Evolutionary conservation across 2,113 vertebrate species (phyloP).

Genomic region (Cervus canadensis): DNA sequence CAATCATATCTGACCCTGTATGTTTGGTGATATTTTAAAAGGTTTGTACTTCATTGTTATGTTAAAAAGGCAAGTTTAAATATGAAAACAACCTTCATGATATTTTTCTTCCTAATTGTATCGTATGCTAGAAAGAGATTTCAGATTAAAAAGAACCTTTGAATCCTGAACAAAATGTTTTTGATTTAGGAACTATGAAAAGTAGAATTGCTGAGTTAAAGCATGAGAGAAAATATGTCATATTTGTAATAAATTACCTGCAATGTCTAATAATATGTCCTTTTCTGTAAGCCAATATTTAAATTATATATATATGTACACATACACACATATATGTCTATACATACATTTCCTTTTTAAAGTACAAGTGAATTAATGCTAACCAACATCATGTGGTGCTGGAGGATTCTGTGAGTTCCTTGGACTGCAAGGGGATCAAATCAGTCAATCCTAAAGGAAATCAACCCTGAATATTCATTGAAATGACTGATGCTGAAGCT

Average conservation of each 20-base stretch:
- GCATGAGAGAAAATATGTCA: background rate
- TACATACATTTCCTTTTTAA: background rate
- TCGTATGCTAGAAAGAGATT: background rate
- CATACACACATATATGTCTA: background rate
- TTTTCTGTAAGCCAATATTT: background rate
- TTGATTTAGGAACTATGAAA: background rate
- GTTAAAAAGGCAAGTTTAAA: background rate
- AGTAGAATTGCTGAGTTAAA: background rate
- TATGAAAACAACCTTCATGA: background rate
- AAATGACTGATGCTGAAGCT: background rate
- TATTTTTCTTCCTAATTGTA: background rate
- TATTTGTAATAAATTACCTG: background rate
- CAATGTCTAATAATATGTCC: background rate
- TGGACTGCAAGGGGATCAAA: background rate
- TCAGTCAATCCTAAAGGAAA: background rate
- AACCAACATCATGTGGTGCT: background rate
- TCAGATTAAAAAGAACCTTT: background rate
- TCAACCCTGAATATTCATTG: background rate
- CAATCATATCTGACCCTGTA: background rate
- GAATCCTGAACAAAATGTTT: background rate
- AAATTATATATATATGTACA: background rate
- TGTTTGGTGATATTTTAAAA: background rate
- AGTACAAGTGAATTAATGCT: background rate
- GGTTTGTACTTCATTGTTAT: background rate
- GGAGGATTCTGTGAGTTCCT: background rate